These are phyloP conservation scores for Alfaro cultratus DNA, from an alignment of 2,797 vertebrate genomes.

Conservation along the genomic window DNA sequence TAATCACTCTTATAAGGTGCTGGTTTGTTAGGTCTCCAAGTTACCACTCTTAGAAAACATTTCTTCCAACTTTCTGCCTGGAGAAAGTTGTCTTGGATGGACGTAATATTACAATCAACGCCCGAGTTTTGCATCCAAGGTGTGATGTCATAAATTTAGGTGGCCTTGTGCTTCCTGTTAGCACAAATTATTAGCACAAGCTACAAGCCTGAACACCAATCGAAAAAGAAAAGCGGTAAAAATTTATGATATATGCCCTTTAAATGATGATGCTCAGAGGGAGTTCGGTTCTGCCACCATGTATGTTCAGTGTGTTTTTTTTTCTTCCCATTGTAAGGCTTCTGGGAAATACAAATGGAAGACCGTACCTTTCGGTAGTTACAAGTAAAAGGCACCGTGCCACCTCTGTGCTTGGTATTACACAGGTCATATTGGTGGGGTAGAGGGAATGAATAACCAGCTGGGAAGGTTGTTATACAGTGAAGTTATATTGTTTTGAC, in stretches of 20 bases:
- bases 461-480: conserved; percentile 70
- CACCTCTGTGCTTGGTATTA: conserved; percentile 76
- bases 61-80: not conserved
- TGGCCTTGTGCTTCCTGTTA: not conserved
- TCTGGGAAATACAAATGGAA: conserved; percentile 83
- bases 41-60: not conserved
- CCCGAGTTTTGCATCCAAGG: not conserved
- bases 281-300: conserved; percentile 55
- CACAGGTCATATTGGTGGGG: conserved; percentile 74
- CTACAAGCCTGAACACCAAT: not conserved
- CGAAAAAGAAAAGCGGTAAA: too few relatives aligned
- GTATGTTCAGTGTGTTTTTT: conserved; percentile 61
- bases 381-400: conserved; percentile 83
- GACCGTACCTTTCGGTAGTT: conserved; percentile 82
- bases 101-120: not conserved
- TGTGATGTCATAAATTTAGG: not conserved
- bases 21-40: not conserved
- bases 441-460: conserved; percentile 52
- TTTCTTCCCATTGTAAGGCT: conserved; percentile 78
- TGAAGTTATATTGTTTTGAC: conserved; percentile 66
- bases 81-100: not conserved
- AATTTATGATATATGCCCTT: conserved; percentile 5
- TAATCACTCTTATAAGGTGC: not conserved
- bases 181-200: not conserved
- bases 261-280: conserved; percentile 47